Base-by-base conservation (phyloP, 64 coral and sea anemone species). In the Stylophora pistillata region DNA sequence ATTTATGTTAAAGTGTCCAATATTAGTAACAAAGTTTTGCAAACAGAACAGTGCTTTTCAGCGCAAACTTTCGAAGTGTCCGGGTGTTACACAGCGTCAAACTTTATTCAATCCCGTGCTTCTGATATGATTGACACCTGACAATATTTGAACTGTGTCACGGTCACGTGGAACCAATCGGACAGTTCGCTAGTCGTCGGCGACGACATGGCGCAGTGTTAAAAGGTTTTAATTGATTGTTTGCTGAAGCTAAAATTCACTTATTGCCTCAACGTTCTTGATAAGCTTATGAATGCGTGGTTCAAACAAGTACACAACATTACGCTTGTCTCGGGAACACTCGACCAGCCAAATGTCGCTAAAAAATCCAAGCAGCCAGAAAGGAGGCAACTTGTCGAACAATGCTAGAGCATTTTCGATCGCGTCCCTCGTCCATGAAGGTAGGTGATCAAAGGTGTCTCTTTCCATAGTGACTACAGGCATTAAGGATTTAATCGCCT, bases 191-290 rank as follows among this genome's bases (percentile, higher is more conserved):
- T 64, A 31, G 13, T 80, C 60, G 65, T 60, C 78, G 95, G 95
- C 91, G 95, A 93, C 95, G 91, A 97, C 87, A 87, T 88, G 95
- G 90, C 95, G 95, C 95, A 81, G 86, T 86, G 95, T 93, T 97
- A 97, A 97, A 97, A 97, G 95, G 87, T 87, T 84, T 90, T 97
- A 97, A 97, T 97, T 93, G 95, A 97, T 97, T 97, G 76, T 97
- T 97, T 97, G 91, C 89, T 33, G 74, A 85, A 81, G 87, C 73
- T 89, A 93, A 88, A 90, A 97, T 97, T 97, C 91, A 97, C 85
- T 92, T 93, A 93, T 90, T 90, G 79, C 88, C 58, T 77, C 77
- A 97, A 81, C 68, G 88, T 86, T 87, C 74, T 79, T 90, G 32
- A 90, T 69, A 90, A 54, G 65, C 41, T 88, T 47, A 47, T 47